These are phyloP conservation scores for Pao palembangensis DNA, from an alignment of 2,113 vertebrate species.

Conservation along the genomic window DNA sequence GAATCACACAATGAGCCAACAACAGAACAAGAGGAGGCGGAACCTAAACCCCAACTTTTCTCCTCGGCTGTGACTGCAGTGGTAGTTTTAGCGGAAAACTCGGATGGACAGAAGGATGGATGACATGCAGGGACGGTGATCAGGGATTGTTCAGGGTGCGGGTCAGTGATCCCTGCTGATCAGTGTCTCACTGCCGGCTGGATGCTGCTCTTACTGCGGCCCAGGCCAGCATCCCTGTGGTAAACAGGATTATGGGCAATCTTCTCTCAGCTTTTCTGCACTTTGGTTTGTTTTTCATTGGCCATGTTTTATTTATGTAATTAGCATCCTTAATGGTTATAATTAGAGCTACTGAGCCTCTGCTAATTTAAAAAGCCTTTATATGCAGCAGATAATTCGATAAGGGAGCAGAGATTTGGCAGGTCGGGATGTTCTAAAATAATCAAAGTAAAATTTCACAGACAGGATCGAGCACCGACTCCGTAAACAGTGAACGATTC, in stretches of 20 bases:
- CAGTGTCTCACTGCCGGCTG: slow-evolving; percentile 44
- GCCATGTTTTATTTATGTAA: slow-evolving; percentile 47
- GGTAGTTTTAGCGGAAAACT: slow-evolving; percentile 4
- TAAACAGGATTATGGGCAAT: slow-evolving; percentile 47
- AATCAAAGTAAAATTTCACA: slow-evolving; percentile 1
- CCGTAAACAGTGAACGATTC: not conserved
- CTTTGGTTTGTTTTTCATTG: slow-evolving; percentile 29
- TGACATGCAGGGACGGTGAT: slow-evolving; percentile 14
- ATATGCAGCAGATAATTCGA: slow-evolving; percentile 25
- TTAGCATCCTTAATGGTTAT: slow-evolving; percentile 49
- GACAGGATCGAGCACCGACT: slow-evolving; percentile 1
- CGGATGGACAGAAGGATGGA: slow-evolving; percentile 3
- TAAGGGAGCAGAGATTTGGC: slow-evolving; percentile 6
- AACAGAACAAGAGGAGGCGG: slow-evolving; percentile 3
- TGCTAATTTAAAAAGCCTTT: slow-evolving; percentile 13
- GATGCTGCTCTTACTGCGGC: slow-evolving; percentile 59
- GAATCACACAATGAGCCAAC: slow-evolving; percentile 17
- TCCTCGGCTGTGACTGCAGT: slow-evolving; percentile 14
- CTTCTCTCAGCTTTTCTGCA: slow-evolving; percentile 22
- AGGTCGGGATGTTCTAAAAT: slow-evolving; percentile 1
- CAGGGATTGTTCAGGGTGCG: slow-evolving; percentile 6
- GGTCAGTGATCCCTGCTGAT: slow-evolving; percentile 58
- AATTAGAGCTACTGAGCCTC: slow-evolving; percentile 40
- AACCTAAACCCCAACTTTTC: slow-evolving; percentile 38
- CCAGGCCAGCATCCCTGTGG: slow-evolving; percentile 39